Evolutionary conservation across 2,888 invertebrate species (phyloP), one percentile per base, ranked within the genome.

Genomic region (Hesperia comma): DNA sequence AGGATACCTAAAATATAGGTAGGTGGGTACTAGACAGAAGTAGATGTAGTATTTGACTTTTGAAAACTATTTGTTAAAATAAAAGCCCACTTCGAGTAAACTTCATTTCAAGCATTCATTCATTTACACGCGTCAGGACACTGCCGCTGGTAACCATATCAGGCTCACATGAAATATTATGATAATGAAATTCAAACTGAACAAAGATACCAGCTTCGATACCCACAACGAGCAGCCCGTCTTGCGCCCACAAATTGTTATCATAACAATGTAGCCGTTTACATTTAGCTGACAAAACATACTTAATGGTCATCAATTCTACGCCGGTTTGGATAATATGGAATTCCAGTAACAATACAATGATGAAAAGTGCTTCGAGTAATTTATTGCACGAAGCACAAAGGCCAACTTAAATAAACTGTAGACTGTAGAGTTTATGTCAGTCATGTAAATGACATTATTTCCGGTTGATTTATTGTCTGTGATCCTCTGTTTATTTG

Each of bases 251-350:
- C 69, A 74, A 72, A 68, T 72, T 75, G 75, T 79, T 79, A 78
- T 78, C 74, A 77, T 77, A 79, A 79, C 74, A 78, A 61, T 33
- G 56, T 64, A 70, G 73, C 70, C 75, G 84, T 84, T 86, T 84
- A 85, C 81, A 79, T 82, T 53, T 84, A 73, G 75, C 76, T 68
- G 58, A 74, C 73, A 76, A 80, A 81, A 81, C 80, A 86, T 86
- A 81, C 80, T 86, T 86, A 86, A 87, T 84, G 80, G 79, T 68
- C 75, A 73, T 76, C 76, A 78, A 85, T 87, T 84, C 84, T 83
- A 84, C 74, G 75, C 79, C 79, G 77, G 79, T 82, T 83, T 80
- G 77, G 75, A 81, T 85, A 83, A 81, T 86, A 79, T 77, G 72
- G 71, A 70, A 73, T 73, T 78, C 77, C 77, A 75, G 70, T 72